phyloP scores from a whole-genome alignment of 2,888 invertebrate species.

The Podabrus alpinus region DNA sequence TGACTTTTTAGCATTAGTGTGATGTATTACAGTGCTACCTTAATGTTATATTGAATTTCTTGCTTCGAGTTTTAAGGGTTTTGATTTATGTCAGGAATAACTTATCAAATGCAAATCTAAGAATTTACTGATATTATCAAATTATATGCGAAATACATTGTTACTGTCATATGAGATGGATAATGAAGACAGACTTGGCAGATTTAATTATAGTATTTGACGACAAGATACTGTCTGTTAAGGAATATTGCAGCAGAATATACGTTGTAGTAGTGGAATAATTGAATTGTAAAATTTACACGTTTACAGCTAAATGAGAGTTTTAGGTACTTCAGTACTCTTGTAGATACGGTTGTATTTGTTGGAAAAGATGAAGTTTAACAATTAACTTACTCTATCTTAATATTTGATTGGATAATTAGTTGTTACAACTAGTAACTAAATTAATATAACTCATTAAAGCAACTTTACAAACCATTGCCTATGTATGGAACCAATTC shows the following conservation, averaged over 20 bases:
- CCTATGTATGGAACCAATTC: background rate
- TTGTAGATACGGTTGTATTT: slow-evolving; percentile 12
- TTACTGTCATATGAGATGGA: slow-evolving; percentile 37
- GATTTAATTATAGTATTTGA: slow-evolving; percentile 42
- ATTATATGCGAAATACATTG: slow-evolving; percentile 41
- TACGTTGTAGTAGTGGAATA: slow-evolving; percentile 26
- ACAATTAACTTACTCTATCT: slow-evolving; percentile 13
- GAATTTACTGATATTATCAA: slow-evolving; percentile 40
- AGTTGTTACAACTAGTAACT: background rate
- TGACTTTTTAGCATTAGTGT: background rate
- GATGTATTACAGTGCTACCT: background rate
- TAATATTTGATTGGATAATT: slow-evolving; percentile 20
- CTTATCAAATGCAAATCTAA: slow-evolving; percentile 34
- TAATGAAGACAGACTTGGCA: slow-evolving; percentile 41
- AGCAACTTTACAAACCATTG: background rate
- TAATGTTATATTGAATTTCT: background rate
- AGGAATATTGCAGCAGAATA: slow-evolving; percentile 28
- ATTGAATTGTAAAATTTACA: slow-evolving; percentile 39
- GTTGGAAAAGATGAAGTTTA: slow-evolving; percentile 16
- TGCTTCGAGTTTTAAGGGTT: background rate
- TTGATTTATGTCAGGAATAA: background rate
- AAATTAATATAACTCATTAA: background rate
- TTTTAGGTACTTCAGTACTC: slow-evolving; percentile 17
- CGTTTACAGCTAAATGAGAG: slow-evolving; percentile 37
- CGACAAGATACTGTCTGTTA: slow-evolving; percentile 33